phyloP scores from a whole-genome alignment of 1,140 invertebrate genomes.

The Pararge aegeria region DNA sequence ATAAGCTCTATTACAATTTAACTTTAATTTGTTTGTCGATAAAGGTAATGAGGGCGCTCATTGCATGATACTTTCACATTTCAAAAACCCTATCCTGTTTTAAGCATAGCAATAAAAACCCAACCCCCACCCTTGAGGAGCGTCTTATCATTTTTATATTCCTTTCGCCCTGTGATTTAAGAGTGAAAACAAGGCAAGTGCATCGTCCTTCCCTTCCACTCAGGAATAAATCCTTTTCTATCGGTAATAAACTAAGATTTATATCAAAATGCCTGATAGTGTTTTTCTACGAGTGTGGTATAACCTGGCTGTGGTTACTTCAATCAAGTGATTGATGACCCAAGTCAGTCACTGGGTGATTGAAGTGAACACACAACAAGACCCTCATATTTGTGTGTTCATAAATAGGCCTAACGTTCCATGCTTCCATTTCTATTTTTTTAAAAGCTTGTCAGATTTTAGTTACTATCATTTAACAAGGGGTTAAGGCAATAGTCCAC shows the following conservation, averaged over 20 bases:
- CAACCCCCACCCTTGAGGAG: conserved; percentile 37
- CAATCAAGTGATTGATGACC: too few species aligned
- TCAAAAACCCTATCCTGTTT: conserved; percentile 23
- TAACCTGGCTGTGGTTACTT: too few species aligned
- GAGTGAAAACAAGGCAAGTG: conserved; percentile 40
- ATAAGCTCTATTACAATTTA: too few species aligned
- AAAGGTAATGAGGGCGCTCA: not conserved
- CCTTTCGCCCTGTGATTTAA: conserved; percentile 36
- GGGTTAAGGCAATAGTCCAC: too few species aligned
- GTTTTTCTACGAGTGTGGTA: not conserved
- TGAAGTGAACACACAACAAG: too few species aligned
- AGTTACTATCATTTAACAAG: too few species aligned
- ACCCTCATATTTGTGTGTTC: too few species aligned
- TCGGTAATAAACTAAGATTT: conserved; percentile 24
- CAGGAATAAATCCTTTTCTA: conserved; percentile 40
- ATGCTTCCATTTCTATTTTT: too few species aligned
- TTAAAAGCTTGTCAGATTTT: too few species aligned
- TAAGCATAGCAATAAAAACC: conserved; percentile 37
- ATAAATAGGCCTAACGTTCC: too few species aligned
- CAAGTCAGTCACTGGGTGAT: too few species aligned
- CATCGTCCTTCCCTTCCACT: conserved; percentile 35
- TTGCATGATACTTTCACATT: conserved; percentile 50
- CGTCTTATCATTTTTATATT: conserved; percentile 61
- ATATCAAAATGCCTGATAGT: conserved; percentile 11
- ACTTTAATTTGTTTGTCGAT: not conserved